Evolutionary conservation across 2,797 vertebrate species (phyloP), one percentile per base, ranked within the genome.

Genomic region (Melanogrammus aeglefinus): DNA sequence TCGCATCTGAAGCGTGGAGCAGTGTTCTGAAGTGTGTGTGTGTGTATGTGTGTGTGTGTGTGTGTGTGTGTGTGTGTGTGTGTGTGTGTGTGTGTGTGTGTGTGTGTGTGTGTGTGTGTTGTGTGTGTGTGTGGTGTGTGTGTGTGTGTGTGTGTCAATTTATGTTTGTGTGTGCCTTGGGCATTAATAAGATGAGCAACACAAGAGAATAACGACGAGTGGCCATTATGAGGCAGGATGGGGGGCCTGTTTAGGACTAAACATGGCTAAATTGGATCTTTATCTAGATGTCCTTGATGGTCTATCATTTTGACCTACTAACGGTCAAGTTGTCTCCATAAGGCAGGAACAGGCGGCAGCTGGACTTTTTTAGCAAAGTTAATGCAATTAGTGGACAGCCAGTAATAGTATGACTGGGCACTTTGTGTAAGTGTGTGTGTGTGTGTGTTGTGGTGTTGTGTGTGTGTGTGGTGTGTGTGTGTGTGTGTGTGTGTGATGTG

Each of bases 261-360:
- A 90, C 83, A 86, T 78, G 88, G 89, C 90, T 87, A 90, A 92
- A 94, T 91, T 91, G 82, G 83, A 88, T 89, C 88, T n/a, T n/a
- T 93, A 91, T 92, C 92, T 57, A 87, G 89, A 91, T 93, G 92
- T 88, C 91, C 91, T 93, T 94, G 90, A 90, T 86, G 84, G 87
- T 85, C 80, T 91, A 92, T 93, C 87, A 91, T 84, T 89, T 91
- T 91, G 88, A 91, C 91, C 90, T 10, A 36, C 83, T 85, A 87
- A 89, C 70, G 73, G 83, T 81, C 84, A 57, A 16, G 16, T 81
- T 44, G 80, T 86, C 80, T 51, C 72, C 78, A 81, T 83, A 44
- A 74, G 77, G 51, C 73, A 38, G 18, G 44, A 41, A 73, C 18
- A 12, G 24, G 6, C 33, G 16, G 80, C 73, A 36, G 74, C 75